Evolutionary conservation across 2,113 vertebrate genomes (phyloP), one percentile per base, ranked within the genome.

Genomic region (Proteles cristata): DNA sequence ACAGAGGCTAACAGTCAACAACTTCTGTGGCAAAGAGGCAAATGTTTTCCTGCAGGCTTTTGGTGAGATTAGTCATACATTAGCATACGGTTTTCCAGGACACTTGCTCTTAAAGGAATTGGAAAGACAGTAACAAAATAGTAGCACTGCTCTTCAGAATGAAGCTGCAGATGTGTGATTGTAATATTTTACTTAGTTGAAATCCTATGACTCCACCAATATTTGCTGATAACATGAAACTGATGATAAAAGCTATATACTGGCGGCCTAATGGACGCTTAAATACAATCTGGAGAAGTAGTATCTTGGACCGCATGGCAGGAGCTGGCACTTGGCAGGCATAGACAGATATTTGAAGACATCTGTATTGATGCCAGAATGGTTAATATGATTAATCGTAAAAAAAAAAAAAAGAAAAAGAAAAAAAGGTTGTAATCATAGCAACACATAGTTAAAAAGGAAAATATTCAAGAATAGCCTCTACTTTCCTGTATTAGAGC

Each of bases 291-390:
- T 82, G 77, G 68, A 50, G 4, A 25, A 97, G 76, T n/a, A 93
- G 88, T 23, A 69, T 88, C 77, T 96, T 71, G 15, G 86, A 94
- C 84, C 81, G 82, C 48, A 58, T 19, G 84, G 76, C 71, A 88
- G 94, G 35, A 96, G 25, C 93, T 93, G 84, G 63, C 73, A 83
- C 82, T 97, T 97, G 90, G 92, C 85, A 97, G 74, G 43, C 2
- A 88, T 26, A 5, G 15, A 65, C 11, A 95, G 66, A 63, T 88
- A 58, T 81, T 88, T 94, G 68, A 93, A 84, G 83, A 97, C 61
- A 88, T 84, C 35, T 45, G 16, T 76, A 68, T 17, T 35, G 35
- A 81, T 35, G 35, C 48, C 65, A 94, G 39, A 84, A 66, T 28
- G 25, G 39, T 53, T 73, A 77, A 48, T 94, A 71, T 35, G 58